Conservation (phyloP, 2,888 invertebrate species). For the Eilema caniola region DNA sequence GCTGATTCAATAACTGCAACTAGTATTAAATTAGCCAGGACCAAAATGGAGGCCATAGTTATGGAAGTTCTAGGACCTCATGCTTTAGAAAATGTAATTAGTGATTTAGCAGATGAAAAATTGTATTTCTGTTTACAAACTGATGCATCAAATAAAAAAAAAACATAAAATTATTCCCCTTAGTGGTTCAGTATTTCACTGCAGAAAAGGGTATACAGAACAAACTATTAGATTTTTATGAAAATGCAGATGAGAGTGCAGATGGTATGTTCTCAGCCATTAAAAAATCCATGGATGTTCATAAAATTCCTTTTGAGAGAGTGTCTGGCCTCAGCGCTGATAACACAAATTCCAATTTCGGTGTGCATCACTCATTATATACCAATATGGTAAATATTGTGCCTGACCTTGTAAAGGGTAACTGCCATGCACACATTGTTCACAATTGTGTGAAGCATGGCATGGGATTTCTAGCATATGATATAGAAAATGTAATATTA, state of each 20-base stretch:
- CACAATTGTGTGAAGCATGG: too few species aligned
- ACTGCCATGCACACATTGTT: too few species aligned
- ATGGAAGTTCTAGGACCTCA: background rate
- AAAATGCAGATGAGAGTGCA: constrained; percentile 38
- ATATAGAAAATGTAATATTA: too few species aligned
- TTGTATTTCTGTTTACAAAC: background rate
- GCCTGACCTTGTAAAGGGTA: too few species aligned
- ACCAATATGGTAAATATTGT: too few species aligned
- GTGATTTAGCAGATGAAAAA: background rate
- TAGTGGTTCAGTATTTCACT: background rate
- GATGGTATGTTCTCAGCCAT: constrained; percentile 2
- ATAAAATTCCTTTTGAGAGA: constrained; percentile 8
- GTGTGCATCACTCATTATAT: constrained; percentile 45
- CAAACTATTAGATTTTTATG: constrained; percentile 51
- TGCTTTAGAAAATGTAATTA: background rate
- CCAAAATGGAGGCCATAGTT: background rate
- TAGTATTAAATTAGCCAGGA: too few species aligned
- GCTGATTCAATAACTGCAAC: too few species aligned
- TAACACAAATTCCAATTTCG: constrained; percentile 60
- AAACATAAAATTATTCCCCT: background rate
- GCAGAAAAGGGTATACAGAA: constrained; percentile 33
- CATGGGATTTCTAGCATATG: too few species aligned
- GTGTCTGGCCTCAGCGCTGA: constrained; percentile 60
- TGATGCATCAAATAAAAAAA: background rate
- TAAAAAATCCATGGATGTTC: background rate